These are phyloP conservation scores for Diceros bicornis DNA, from an alignment of 2,797 vertebrate species.

Conservation along the genomic window DNA sequence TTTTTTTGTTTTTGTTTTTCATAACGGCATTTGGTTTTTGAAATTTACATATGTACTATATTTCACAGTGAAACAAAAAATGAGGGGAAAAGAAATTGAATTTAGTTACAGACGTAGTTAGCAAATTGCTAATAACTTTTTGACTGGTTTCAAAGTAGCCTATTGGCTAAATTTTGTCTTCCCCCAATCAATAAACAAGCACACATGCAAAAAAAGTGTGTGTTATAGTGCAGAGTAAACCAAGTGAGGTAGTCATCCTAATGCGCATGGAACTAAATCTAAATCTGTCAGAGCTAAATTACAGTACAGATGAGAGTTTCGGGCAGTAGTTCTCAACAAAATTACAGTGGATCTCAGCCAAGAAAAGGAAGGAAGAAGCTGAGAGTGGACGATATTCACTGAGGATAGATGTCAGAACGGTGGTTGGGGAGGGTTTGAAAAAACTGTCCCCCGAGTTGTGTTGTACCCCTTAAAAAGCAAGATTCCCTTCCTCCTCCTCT, in stretches of 20 bases:
- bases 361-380: not conserved
- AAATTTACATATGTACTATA: not conserved
- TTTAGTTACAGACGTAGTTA: not conserved
- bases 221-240: slow-evolving; percentile 15
- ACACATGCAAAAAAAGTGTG: not conserved
- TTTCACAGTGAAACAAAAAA: slow-evolving; percentile 27
- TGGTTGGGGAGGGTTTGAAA: not conserved
- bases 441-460: not conserved
- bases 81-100: not conserved
- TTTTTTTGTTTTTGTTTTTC: not conserved
- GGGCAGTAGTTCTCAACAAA: not conserved
- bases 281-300: not conserved
- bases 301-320: not conserved
- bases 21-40: not conserved
- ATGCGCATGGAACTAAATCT: not conserved
- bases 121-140: slow-evolving; percentile 44
- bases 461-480: not conserved
- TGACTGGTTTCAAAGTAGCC: not conserved
- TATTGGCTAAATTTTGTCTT: not conserved
- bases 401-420: not conserved
- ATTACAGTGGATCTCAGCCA: not conserved
- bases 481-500: not conserved
- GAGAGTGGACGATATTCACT: not conserved
- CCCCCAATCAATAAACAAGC: not conserved
- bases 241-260: not conserved